Evolutionary conservation across 2,113 vertebrate genomes (phyloP).

Genomic region (Scortum barcoo): DNA sequence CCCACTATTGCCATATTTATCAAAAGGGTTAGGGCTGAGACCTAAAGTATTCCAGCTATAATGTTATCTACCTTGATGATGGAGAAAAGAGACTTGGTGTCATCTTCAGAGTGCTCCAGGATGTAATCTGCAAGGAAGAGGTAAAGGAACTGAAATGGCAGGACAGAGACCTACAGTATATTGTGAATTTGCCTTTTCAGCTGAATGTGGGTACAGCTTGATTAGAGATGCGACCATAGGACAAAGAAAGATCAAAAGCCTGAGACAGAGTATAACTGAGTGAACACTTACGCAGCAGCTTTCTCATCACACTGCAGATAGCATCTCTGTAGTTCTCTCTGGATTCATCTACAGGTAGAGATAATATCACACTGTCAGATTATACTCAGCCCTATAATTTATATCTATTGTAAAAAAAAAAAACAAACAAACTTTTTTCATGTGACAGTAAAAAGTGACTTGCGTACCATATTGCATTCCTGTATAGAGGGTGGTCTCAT

Average conservation of each 20-base stretch:
- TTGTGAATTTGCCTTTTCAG: neutral
- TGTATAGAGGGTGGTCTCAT: conserved; percentile 92
- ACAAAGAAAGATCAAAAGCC: neutral
- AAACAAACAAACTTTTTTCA: neutral
- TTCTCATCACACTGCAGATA: conserved; percentile 90
- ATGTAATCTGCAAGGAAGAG: conserved; percentile 86
- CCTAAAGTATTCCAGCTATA: neutral
- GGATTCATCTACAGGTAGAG: conserved; percentile 83
- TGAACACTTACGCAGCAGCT: conserved; percentile 91
- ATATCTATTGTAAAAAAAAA: neutral
- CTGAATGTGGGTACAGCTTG: neutral
- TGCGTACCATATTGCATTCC: conserved; percentile 91
- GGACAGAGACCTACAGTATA: neutral
- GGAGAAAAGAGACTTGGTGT: conserved; percentile 97
- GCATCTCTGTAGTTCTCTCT: conserved; percentile 93
- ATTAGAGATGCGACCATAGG: neutral
- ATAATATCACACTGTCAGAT: conserved; percentile 25
- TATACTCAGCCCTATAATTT: neutral
- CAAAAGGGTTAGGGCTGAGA: neutral
- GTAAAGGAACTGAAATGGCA: conserved; percentile 1
- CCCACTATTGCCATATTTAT: too few species aligned
- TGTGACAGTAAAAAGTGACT: conserved; percentile 36
- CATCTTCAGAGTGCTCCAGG: conserved; percentile 96
- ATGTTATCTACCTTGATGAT: conserved; percentile 92
- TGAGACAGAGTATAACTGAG: neutral